Evolutionary conservation across 2,113 vertebrate genomes (phyloP), one percentile per base, ranked within the genome.

Genomic region (Chelonoidis abingdonii): DNA sequence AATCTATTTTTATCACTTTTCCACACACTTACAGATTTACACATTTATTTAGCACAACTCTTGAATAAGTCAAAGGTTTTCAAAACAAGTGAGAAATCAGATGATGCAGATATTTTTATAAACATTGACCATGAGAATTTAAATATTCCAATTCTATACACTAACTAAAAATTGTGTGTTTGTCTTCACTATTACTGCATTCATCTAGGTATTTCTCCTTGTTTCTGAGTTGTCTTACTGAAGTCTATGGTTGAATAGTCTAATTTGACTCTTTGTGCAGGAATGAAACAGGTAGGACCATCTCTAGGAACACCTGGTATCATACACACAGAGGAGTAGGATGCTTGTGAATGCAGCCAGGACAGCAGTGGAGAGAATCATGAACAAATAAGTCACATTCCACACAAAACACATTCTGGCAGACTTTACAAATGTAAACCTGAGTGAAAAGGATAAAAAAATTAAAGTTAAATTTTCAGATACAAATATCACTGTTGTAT

Each of bases 341-440:
- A 62, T 98, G 98, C 80, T 93, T 97, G 6, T 99, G 99, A 91
- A 99, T 98, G 87, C 99, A 99, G 90, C 98, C 98, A 82, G 99
- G 99, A 93, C 99, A 99, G 98, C 99, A 99, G 98, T 99, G 99
- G 56, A 99, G 98, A 0, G 98, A 98, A 47, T 99, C 99, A 10
- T 99, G 99, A 98, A 99, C 97, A 98, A 99, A 99, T 93, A 99
- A 62, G 91, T 99, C 99, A 4, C 99, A 99, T 54, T 99, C 99
- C 96, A 99, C 91, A 38, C 99, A 99, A 97, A 99, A 99, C 19
- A 98, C 98, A 21, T 97, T 98, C 83, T 94, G 96, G 96, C 99
- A 99, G 2, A 97, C 96, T 19, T 97, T 98, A 96, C 99, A 99
- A 9, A 96, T 41, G 84, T 99, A 99, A 47, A 99, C 98, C 99